Base-by-base conservation (phyloP, 1,140 invertebrate species). In the Battus philenor region DNA sequence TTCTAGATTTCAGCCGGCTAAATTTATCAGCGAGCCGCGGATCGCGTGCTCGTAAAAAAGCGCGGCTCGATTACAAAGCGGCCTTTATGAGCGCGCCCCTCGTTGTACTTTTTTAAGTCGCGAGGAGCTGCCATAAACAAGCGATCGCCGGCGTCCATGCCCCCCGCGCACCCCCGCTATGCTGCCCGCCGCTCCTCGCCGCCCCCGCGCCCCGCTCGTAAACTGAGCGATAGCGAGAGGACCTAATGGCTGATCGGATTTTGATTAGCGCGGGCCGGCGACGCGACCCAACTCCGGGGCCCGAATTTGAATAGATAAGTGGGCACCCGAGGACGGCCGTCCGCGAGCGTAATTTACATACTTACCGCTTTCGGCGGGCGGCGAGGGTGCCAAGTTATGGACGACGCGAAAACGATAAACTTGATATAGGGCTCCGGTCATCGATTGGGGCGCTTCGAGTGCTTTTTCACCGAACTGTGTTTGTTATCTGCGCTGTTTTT, bases 211-310 rank as follows among this genome's bases (percentile, higher is more conserved):
- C 62, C 59, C 69, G 74, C 68, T 82, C 75, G 80, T 84, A 81
- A 81, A 81, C 80, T 73, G 70, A 75, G 75, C 76, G 80, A 84
- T 81, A 81, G 77, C 74, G 75, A 66, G 71, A 81, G 71, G 69
- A 78, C 75, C 81, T 84, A 84, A 84, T 84, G 77, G 80, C 80
- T 81, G 77, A 84, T 84, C 80, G 80, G 80, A 78, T 81, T 84
- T 82, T 84, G 80, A 84, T 84, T 82, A 84, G 75, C 74, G 70
- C 63, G 68, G 75, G 70, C 75, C 79, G 71, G 75, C 77, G 77
- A 80, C 70, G 69, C 71, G 71, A 62, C 65, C 65, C 66, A 60
- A 60, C 67, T 64, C 64, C 68, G 54, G 60, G 47, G 59, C 61
- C 63, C 68, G 63, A 83, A 86, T 83, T 83, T 83, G 76, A 86